Evolutionary conservation across 2,797 vertebrate species (phyloP), one percentile per base, ranked within the genome.

Genomic region (Manis pentadactyla): DNA sequence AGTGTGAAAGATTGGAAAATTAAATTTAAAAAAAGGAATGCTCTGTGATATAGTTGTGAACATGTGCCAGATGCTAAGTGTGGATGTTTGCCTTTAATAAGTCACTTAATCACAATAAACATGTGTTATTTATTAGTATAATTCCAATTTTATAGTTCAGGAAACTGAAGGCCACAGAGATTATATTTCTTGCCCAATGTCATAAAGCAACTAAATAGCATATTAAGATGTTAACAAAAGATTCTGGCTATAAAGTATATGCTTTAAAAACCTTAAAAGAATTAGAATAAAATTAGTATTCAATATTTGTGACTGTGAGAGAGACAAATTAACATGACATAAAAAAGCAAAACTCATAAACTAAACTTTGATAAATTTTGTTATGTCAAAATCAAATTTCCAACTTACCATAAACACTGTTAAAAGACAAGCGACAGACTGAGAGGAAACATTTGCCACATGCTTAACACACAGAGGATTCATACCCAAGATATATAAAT

Each of bases 361-460:
- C 6, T 71, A n/a, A 82, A 86, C 9, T 82, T 66, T 49, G 8
- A 8, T 68, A 90, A 89, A 84, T 0, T 77, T 79, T 8, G 4
- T 69, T 84, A 14, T 5, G 37, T 49, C 42, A 68, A 87, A 93
- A 83, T 69, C 73, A 55, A 57, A 87, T 78, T 85, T 82, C 18
- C 3, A 31, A 74, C 63, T 73, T 12, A 53, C 25, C 9, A 78
- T 73, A 86, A 96, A 78, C 23, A 53, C 51, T 88, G 5, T 46
- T 88, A 73, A 77, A 87, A 93, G 34, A 46, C 23, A 84, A 51
- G 17, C 34, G 90, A n/a, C 8, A 96, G n/a, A 85, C 23, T 93
- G 66, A 73, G 11, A 37, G 17, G 15, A 94, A 64, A 74, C 46
- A 96, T 95, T 93, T 89, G 63, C 34, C 73, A 93, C 12, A 82